A percentile compares a stretch with the other conserved stretches of the same genome.
Evolutionary conservation across 2,113 vertebrate species (phyloP).

Genomic region (Stictonetta naevosa): DNA sequence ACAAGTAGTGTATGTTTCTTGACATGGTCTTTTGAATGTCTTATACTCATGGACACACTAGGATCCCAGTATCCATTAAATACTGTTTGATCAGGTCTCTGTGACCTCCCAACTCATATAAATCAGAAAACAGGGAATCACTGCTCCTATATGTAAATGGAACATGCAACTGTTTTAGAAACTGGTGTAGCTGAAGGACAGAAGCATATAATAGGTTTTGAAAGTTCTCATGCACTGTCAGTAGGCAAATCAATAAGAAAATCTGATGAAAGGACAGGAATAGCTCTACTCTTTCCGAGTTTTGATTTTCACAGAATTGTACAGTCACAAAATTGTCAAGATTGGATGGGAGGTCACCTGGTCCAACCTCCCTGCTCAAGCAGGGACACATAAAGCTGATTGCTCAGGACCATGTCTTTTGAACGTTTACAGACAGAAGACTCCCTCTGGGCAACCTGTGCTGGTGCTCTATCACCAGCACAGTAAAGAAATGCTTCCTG

Average conservation of each 20-base stretch:
- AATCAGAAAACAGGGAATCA: not conserved
- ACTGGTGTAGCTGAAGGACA: not conserved
- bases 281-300: not conserved
- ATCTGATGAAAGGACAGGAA: not conserved
- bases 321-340: too few relatives aligned
- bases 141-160: not conserved
- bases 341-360: too few relatives aligned
- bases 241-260: not conserved
- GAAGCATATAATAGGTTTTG: not conserved
- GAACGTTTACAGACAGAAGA: too few relatives aligned
- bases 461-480: too few relatives aligned
- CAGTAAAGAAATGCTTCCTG: too few relatives aligned
- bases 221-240: not conserved
- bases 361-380: too few relatives aligned
- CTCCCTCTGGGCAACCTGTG: too few relatives aligned
- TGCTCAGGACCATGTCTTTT: too few relatives aligned
- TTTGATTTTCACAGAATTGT: not conserved
- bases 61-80: not conserved
- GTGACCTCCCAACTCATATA: not conserved
- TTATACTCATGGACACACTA: rapidly evolving
- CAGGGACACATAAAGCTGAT: too few relatives aligned
- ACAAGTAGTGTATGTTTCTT: not conserved
- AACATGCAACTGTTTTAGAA: not conserved
- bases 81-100: not conserved
- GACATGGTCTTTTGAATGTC: not conserved